Conservation (phyloP, 2,888 invertebrate genomes). For the Pachycephus smyrnensis region DNA sequence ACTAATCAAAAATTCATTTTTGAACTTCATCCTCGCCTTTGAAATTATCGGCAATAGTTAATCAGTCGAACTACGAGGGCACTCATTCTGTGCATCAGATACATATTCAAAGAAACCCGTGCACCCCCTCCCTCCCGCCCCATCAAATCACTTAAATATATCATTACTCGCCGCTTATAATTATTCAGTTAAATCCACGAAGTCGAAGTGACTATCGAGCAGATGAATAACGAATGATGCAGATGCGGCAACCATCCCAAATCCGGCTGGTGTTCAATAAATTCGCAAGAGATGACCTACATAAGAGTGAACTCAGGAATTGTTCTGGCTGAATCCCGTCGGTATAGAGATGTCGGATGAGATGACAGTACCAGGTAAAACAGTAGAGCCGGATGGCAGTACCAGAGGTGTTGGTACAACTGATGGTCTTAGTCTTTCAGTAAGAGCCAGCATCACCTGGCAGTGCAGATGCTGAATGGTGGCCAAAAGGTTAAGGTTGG, state of each 20-base stretch:
- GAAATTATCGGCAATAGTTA: neutral
- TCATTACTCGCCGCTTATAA: neutral
- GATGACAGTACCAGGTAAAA: slow-evolving; percentile 39
- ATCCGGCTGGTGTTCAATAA: neutral
- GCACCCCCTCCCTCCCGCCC: too few relatives aligned
- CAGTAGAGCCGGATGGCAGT: slow-evolving; percentile 40
- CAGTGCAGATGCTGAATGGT: slow-evolving; percentile 64
- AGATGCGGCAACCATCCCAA: neutral
- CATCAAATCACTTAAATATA: too few relatives aligned
- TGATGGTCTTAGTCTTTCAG: slow-evolving; percentile 59
- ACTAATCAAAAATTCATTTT: neutral
- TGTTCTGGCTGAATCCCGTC: slow-evolving; percentile 44
- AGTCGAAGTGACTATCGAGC: neutral
- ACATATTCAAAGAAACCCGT: neutral
- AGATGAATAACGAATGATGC: neutral
- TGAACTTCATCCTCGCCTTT: neutral
- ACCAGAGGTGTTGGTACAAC: slow-evolving; percentile 51
- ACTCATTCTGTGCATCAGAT: neutral
- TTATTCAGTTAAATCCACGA: neutral
- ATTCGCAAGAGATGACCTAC: slow-evolving; percentile 32
- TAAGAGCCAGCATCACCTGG: slow-evolving; percentile 64
- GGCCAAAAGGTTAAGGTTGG: slow-evolving; percentile 62
- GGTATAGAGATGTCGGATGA: slow-evolving; percentile 51
- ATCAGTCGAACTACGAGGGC: neutral
- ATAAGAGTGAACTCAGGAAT: slow-evolving; percentile 47